These are phyloP conservation scores for Sebastolobus altivelis DNA, from an alignment of 2,797 vertebrate species.

Conservation along the genomic window DNA sequence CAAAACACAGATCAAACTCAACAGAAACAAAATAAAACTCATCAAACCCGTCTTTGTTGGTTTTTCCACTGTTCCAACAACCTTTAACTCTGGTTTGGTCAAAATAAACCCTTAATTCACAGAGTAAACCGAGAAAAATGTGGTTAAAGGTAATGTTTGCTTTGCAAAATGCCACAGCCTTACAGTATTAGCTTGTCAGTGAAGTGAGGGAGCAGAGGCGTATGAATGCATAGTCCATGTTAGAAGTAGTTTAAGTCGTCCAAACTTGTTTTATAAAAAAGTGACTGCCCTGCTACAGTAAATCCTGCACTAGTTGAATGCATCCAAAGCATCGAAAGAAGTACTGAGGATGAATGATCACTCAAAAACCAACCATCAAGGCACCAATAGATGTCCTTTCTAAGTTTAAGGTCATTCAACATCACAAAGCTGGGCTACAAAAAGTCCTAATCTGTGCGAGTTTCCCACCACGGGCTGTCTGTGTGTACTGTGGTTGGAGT, in stretches of 20 bases:
- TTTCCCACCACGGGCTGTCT: conserved; percentile 34
- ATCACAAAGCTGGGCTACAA: conserved; percentile 34
- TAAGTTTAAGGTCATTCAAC: conserved; percentile 30
- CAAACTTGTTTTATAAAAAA: too few species aligned
- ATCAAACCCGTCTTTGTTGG: too few species aligned
- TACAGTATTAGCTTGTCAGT: background rate
- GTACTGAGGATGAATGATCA: background rate
- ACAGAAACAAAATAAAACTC: too few species aligned
- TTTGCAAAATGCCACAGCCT: background rate
- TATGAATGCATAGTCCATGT: too few species aligned
- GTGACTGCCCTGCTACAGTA: background rate
- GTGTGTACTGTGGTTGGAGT: conserved; percentile 28
- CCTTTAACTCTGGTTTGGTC: too few species aligned
- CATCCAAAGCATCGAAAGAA: background rate
- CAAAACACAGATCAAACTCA: too few species aligned
- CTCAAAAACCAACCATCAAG: conserved; percentile 19
- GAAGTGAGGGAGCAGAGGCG: background rate
- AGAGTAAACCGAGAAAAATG: background rate
- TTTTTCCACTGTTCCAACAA: too few species aligned
- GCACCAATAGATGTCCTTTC: background rate
- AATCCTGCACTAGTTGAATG: background rate
- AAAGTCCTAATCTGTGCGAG: conserved; percentile 41
- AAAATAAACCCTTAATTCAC: background rate
- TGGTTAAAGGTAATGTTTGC: background rate
- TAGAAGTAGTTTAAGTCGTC: too few species aligned